phyloP scores from a whole-genome alignment of 2,888 invertebrate genomes.

The Diploptera punctata region DNA sequence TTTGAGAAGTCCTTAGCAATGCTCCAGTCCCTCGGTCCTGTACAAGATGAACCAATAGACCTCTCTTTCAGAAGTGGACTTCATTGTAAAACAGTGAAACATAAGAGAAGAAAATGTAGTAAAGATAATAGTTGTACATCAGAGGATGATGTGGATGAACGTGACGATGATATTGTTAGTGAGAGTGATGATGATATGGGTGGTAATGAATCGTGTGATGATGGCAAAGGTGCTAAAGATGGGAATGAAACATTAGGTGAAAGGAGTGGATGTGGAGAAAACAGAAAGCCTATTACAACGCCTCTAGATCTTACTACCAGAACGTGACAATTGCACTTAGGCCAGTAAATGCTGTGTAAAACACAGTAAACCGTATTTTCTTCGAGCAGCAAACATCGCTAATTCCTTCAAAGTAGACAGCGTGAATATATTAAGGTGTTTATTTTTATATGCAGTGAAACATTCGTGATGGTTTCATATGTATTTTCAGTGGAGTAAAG shows the following conservation, averaged over 20 bases:
- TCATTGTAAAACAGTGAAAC: constrained; percentile 56
- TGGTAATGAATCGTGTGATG: constrained; percentile 49
- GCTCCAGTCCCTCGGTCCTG: constrained; percentile 53
- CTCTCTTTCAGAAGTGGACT: constrained; percentile 76
- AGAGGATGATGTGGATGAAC: constrained; percentile 50
- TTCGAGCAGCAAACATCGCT: no score
- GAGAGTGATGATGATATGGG: constrained; percentile 50
- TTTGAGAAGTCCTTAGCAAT: constrained; percentile 52
- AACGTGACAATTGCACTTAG: constrained; percentile 37
- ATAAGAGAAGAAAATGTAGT: constrained; percentile 4
- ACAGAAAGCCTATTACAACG: constrained; percentile 25
- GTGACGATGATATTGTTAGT: constrained; percentile 55
- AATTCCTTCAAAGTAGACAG: no score
- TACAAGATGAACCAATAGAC: constrained; percentile 82
- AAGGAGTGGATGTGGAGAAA: constrained; percentile 15
- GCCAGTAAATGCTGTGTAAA: no score
- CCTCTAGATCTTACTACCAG: constrained; percentile 39
- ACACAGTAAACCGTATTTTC: no score
- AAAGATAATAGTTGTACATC: constrained; percentile 9
- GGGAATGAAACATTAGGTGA: constrained; percentile 51
- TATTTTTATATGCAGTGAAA: no score
- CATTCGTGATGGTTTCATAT: no score
- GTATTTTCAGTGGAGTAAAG: no score
- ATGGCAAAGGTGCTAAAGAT: not conserved
- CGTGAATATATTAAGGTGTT: no score